Evolutionary conservation across 2,888 invertebrate species (phyloP), one percentile per base, ranked within the genome.

Genomic region (Nephrotoma appendiculata): DNA sequence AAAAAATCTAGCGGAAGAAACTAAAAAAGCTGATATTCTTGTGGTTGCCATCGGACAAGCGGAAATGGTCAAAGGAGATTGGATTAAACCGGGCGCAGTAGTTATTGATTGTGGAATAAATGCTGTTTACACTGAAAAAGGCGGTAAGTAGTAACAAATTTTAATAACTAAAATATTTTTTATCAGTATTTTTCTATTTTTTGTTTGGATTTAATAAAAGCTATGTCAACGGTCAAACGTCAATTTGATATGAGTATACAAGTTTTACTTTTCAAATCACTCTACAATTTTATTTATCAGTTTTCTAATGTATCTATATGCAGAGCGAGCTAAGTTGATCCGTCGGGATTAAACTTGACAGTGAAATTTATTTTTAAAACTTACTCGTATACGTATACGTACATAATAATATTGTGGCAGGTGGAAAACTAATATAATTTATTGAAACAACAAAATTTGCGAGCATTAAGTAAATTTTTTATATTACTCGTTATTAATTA

Each of bases 71-170:
- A 96, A 96, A 90, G 98, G 96, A 0, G 96, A 96, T 88, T 99
- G 99, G 99, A 95, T 99, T 89, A 99, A 99, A 92, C 97, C 97
- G 0, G 99, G 99, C 5, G 98, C 99, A 15, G 96, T 99, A 11
- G 99, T 99, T 71, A 98, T 99, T 89, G 99, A 99, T 92, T 99
- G 99, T 92, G 99, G 99, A 84, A 99, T 99, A 89, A 99, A 98
- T 92, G 94, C 96, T 4, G 95, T 98, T 15, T 84, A 84, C 31
- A 86, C 42, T 1, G 41, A 85, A 52, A 86, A 86, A 86, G 5
- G 12, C 5, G 86, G 86, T 87, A 86, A 86, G 48, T 48, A 43
- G 71, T 7, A 2, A 71, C 7, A 71, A 9, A 48, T 71, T 71
- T 0, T 71, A 9, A 31, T 71, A 4, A 71, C 2, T 9, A 52